Percentiles rank a stretch among this genome's conserved stretches.
Evolutionary conservation across 2,888 invertebrate species (phyloP).

Genomic region (Oxystoma pomonae): DNA sequence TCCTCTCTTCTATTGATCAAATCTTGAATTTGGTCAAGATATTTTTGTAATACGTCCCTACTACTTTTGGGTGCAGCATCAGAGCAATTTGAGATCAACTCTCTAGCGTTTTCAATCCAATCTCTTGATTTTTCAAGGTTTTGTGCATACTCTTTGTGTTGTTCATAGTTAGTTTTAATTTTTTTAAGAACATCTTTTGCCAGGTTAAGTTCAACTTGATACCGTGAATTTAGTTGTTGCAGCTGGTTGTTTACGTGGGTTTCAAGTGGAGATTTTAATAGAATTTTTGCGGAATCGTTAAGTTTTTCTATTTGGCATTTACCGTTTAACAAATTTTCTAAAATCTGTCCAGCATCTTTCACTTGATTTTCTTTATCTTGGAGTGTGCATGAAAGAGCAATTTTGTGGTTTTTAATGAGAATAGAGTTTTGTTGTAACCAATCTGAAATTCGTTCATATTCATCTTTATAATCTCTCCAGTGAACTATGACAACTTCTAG

Average conservation of each 20-base stretch:
- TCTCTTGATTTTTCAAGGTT: constrained; percentile 71
- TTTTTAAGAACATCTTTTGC: constrained; percentile 88
- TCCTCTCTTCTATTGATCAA: constrained; percentile 77
- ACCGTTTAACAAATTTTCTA: constrained; percentile 70
- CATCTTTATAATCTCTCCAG: constrained; percentile 90
- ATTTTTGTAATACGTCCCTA: constrained; percentile 77
- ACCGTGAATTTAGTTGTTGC: constrained; percentile 80
- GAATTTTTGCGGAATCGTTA: constrained; percentile 70
- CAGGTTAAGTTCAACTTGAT: constrained; percentile 83
- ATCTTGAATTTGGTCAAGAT: constrained; percentile 75
- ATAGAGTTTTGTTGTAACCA: constrained; percentile 92
- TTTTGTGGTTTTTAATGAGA: constrained; percentile 84
- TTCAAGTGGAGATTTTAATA: constrained; percentile 79
- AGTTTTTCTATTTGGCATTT: constrained; percentile 79
- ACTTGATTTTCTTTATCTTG: constrained; percentile 84
- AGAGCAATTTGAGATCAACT: constrained; percentile 74
- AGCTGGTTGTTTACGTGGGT: constrained; percentile 85
- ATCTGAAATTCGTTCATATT: constrained; percentile 85
- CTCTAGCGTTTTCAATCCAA: constrained; percentile 86
- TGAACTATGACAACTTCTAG: constrained; percentile 76
- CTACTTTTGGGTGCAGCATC: constrained; percentile 74
- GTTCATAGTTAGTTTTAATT: constrained; percentile 82
- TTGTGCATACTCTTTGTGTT: constrained; percentile 76
- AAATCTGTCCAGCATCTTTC: constrained; percentile 71
- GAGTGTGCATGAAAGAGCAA: constrained; percentile 72